Conservation (phyloP, 2,797 vertebrate species). For the Myoxocephalus aenaeus region DNA sequence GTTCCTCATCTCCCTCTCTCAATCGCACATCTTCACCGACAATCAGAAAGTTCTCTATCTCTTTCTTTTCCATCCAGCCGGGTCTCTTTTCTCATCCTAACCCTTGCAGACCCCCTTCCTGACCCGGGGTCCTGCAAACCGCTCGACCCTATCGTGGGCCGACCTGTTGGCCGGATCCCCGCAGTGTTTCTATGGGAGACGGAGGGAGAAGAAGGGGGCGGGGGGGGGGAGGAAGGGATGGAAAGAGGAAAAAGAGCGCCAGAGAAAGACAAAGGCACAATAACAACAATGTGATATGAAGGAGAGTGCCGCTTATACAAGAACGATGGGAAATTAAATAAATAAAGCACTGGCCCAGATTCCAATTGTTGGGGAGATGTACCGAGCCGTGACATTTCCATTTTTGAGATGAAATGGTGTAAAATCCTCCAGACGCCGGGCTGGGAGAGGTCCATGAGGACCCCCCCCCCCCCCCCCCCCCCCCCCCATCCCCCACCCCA, state of each 20-base stretch:
- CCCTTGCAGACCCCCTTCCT: constrained; percentile 43
- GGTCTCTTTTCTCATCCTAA: constrained; percentile 64
- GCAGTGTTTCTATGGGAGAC: constrained; percentile 44
- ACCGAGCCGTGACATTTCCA: constrained; percentile 80
- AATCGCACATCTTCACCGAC: constrained; percentile 28
- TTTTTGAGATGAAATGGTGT: constrained; percentile 83
- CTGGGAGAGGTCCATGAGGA: constrained; percentile 79
- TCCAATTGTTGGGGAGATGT: constrained; percentile 81
- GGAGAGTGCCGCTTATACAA: constrained; percentile 63
- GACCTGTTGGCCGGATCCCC: constrained; percentile 67
- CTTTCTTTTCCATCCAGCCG: constrained; percentile 46
- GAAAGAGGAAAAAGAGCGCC: constrained; percentile 13
- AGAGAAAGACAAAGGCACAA: constrained; percentile 61
- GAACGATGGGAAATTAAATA: constrained; percentile 72
- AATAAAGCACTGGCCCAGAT: constrained; percentile 82
- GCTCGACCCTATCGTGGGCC: constrained; percentile 60
- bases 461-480: not conserved
- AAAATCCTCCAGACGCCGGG: constrained; percentile 80
- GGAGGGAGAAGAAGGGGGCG: constrained; percentile 4
- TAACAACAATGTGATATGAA: constrained; percentile 64
- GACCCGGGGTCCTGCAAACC: too few relatives aligned
- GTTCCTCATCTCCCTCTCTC: constrained; percentile 11
- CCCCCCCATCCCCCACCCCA: not conserved
- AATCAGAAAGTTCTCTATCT: constrained; percentile 8
- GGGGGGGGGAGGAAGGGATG: not conserved